These are phyloP conservation scores for Anthonomus grandis DNA, from an alignment of 1,140 invertebrate species.

Conservation along the genomic window DNA sequence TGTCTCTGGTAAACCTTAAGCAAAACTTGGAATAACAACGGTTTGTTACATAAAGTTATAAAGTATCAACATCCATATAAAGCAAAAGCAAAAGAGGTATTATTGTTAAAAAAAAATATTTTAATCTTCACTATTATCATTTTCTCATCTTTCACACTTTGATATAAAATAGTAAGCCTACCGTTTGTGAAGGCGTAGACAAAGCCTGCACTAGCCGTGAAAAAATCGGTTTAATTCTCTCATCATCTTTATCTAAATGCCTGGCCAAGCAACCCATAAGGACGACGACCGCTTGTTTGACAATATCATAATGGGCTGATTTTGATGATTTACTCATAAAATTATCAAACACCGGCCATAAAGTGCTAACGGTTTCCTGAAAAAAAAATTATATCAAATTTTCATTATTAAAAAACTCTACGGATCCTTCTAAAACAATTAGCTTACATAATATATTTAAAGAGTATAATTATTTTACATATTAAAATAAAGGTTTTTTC, in stretches of 20 bases:
- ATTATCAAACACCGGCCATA: conserved; percentile 86
- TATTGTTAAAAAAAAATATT: not conserved
- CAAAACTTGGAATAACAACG: too few relatives aligned
- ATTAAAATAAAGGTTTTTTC: not conserved
- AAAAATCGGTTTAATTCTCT: conserved; percentile 88
- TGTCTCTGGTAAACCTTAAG: too few relatives aligned
- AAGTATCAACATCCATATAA: too few relatives aligned
- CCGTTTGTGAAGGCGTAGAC: conserved; percentile 93
- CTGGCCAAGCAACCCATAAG: conserved; percentile 94
- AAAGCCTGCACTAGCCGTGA: conserved; percentile 85
- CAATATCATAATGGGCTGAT: conserved; percentile 85
- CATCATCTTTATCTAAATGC: conserved; percentile 89
- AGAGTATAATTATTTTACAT: not conserved
- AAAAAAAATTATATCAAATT: conserved; percentile 19
- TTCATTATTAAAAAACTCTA: not conserved
- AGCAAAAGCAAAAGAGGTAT: too few relatives aligned
- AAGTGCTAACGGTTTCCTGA: conserved; percentile 62
- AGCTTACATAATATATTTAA: not conserved
- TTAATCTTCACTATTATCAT: not conserved
- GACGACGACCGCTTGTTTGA: conserved; percentile 93
- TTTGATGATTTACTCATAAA: conserved; percentile 89
- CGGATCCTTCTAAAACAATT: not conserved
- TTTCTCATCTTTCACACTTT: too few relatives aligned
- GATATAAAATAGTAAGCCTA: conserved; percentile 49
- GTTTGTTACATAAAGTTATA: too few relatives aligned